A percentile compares a stretch with the other conserved stretches of the same genome.
These are phyloP conservation scores for Pollenia labialis DNA, from an alignment of 2,888 invertebrate species.

Conservation along the genomic window DNA sequence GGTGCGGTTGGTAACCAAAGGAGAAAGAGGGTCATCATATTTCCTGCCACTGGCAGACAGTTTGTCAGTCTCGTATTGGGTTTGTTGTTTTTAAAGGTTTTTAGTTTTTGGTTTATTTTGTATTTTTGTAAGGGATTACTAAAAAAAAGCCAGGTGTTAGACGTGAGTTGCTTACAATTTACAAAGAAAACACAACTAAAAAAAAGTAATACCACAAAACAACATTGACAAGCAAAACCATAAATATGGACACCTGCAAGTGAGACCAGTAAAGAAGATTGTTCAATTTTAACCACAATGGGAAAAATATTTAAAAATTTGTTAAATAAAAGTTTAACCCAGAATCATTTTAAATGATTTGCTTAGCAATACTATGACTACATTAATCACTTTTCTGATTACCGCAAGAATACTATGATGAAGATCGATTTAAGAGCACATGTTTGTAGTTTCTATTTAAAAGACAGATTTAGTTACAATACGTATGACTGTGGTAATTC, in stretches of 20 bases:
- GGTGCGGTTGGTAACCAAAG: not conserved
- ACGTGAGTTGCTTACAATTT: constrained; percentile 79
- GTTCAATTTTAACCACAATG: too few species aligned
- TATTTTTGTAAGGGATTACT: constrained; percentile 75
- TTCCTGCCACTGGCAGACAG: not conserved
- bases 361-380: too few species aligned
- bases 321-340: too few species aligned
- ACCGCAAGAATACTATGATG: too few species aligned
- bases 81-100: not conserved
- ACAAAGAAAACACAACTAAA: constrained; percentile 36
- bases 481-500: too few species aligned
- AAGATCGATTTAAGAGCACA: too few species aligned
- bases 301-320: too few species aligned
- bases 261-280: too few species aligned
- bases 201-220: constrained; percentile 8
- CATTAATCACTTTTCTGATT: too few species aligned
- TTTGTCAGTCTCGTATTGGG: not conserved
- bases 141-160: constrained; percentile 80
- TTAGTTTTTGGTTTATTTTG: not conserved
- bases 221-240: constrained; percentile 46
- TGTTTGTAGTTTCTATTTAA: too few species aligned
- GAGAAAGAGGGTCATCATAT: not conserved
- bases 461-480: too few species aligned
- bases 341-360: too few species aligned
- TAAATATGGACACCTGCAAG: constrained; percentile 5